Evolutionary conservation across 2,113 vertebrate genomes (phyloP).

Genomic region (Butastur rufipennis): DNA sequence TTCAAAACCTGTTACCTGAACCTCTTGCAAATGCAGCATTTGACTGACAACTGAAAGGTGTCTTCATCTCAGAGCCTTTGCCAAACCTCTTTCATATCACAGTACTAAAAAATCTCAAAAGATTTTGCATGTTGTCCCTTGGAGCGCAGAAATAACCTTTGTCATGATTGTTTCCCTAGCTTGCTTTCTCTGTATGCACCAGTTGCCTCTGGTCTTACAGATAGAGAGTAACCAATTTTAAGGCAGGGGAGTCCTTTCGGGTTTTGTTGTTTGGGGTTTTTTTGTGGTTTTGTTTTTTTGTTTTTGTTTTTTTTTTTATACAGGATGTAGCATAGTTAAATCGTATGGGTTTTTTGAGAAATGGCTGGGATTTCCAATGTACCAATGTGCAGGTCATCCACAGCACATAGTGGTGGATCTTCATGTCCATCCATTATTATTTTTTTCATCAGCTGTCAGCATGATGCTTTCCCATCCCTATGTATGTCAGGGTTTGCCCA

Average conservation of each 20-base stretch:
- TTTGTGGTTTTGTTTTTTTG: too few species aligned
- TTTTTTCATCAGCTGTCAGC: neutral
- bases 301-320: neutral
- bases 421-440: neutral
- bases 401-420: neutral
- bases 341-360: neutral
- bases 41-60: neutral
- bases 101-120: neutral
- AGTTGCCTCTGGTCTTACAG: neutral
- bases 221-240: neutral
- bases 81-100: neutral
- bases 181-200: neutral
- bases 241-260: neutral
- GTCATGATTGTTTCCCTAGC: neutral
- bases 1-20: neutral
- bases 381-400: neutral
- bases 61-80: neutral
- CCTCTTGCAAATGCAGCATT: neutral
- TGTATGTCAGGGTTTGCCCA: neutral
- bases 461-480: neutral
- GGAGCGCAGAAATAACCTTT: neutral
- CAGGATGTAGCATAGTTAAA: neutral
- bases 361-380: neutral
- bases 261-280: neutral
- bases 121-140: neutral